Evolutionary conservation across 2,888 invertebrate species (phyloP), one percentile per base, ranked within the genome.

Genomic region (Meta bourneti): DNA sequence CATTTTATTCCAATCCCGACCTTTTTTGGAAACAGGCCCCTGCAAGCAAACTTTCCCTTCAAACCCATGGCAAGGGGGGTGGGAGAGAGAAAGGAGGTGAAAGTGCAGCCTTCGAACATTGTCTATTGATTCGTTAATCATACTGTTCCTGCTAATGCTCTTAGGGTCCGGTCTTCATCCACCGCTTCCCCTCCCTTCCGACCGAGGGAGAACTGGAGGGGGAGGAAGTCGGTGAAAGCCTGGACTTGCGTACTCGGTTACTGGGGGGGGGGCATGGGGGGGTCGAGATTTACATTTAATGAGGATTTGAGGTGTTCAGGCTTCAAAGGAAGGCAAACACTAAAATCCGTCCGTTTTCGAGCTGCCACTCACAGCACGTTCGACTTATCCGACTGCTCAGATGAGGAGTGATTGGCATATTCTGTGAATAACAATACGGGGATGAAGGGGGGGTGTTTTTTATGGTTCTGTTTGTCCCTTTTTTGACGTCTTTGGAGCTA

Each of bases 111-210:
- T 77, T 91, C 91, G 87, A 91, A 91, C 82, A 78, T 72, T 79
- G 82, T 83, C 91, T 91, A 91, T 91, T 91, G 91, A 91, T 91
- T 91, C 91, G 91, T 91, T 91, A 91, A 91, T 91, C 91, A 91
- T 91, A 91, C 91, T 91, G 91, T 91, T 91, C 87, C 91, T 87
- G 82, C 91, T 91, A 91, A 91, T 91, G 91, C 91, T 91, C 91
- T 91, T 91, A 91, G 87, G 87, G 82, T 85, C 80, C 80, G 16
- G 70, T 74, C 72, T 54, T 52, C 86, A 54, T 52, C 72, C 86
- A 83, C 81, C 74, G n/a, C 69, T 49, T 54, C 85, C n/a, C 7
- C 16, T n/a, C 77, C 71, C 79, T 51, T 13, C 7, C 54, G 61
- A 70, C 52, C 13, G 71, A 52, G 80, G 87, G 87, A 49, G 70